Evolutionary conservation across 2,797 vertebrate genomes (phyloP), one percentile per base, ranked within the genome.

Genomic region (Paratrypauchen microcephalus): DNA sequence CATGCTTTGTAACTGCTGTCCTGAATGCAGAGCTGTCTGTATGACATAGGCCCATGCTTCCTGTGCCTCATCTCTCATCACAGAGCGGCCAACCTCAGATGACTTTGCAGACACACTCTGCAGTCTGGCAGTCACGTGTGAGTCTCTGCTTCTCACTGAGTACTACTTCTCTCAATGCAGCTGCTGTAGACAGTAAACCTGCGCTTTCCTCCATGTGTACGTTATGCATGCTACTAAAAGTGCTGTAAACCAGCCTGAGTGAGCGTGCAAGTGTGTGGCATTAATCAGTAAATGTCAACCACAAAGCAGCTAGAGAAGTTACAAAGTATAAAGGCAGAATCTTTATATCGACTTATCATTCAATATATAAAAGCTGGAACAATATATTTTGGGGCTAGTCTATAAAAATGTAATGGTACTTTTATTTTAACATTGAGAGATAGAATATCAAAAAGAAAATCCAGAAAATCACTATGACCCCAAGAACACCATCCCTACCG

Each of bases 71-170:
- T 84, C 81, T 85, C 13, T 89, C 86, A 87, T 84, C 81, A 79
- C 84, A 83, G 66, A 83, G 75, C 81, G 76, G 77, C 68, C 60
- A 84, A 92, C 91, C 91, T 92, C 88, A 92, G 89, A 91, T 91
- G 91, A 92, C 91, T 90, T 91, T 92, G 91, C 91, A 91, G 91
- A 88, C 88, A 87, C 79, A 76, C 84, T 87, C 86, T 90, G 82
- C 84, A 87, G 90, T 89, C 89, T 84, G 74, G 69, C 68, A 78
- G 85, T 85, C 87, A 89, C 84, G 85, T 88, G 87, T 36, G 0
- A 59, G 83, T 69, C 79, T 79, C 83, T 75, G 72, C 75, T 75
- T 81, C 73, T 79, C 79, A 82, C 80, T 73, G 78, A 70, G 84
- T 73, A 83, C 80, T 68, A 79, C 79, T 87, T 86, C 80, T 81